Base-by-base conservation (phyloP, 2,888 invertebrate species). In the Electrophaes corylata region DNA sequence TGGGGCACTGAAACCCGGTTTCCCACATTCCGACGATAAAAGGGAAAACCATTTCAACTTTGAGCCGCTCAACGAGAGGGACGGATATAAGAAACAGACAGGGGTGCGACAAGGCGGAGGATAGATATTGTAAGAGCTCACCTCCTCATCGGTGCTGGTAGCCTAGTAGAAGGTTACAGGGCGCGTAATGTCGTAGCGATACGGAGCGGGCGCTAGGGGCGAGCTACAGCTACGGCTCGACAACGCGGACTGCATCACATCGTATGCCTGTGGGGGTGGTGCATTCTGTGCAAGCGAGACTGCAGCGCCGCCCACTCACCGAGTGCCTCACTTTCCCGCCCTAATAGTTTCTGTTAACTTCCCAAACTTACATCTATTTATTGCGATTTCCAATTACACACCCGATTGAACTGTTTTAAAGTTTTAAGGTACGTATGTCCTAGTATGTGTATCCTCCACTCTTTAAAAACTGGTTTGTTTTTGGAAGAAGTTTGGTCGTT, bases 271-370 rank as follows among this genome's bases (percentile, higher is more conserved):
- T 75, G 81, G 86, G 90, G 91, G 89, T 87, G 88, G 90, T 88
- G 89, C 89, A 89, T 79, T 76, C 71, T 82, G 88, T 88, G 90
- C 89, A 90, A 91, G 91, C 86, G 90, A 90, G 90, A 91, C 88
- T 88, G 88, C 89, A 85, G 67, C 75, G 69, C 80, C 88, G 88
- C 92, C 91, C 90, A 88, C 85, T 86, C 78, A 81, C 85, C 84
- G 84, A 80, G 82, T 88, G 85, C 86, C 87, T 91, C 89, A 88
- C 90, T 87, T 91, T 91, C 88, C 87, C 90, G 90, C 91, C 90
- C 88, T 88, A 85, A 76, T 65, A 83, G 79, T 78, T 83, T 78
- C 71, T n/a, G 68, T 71, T 79, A 75, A 82, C 73, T 80, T 78
- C 59, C 68, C 70, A 75, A 84, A 83, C 78, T 86, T 83, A 79